Percentiles rank a stretch among this genome's conserved stretches.
phyloP scores from a whole-genome alignment of 2,113 vertebrate species.

The Numenius arquata region DNA sequence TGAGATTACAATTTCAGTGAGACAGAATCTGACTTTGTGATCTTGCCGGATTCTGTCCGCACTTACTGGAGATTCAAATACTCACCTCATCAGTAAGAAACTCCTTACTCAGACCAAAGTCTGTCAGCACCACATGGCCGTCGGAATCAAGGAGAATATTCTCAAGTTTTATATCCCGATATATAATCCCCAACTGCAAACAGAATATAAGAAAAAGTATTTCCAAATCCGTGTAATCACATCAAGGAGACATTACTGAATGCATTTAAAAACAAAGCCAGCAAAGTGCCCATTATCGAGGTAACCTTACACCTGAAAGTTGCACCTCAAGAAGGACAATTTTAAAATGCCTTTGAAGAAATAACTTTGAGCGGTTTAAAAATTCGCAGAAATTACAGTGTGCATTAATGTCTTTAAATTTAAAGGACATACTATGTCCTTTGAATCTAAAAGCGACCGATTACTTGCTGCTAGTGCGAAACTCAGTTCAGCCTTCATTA shows the following conservation, averaged over 20 bases:
- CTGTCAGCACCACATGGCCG: slow-evolving; percentile 96
- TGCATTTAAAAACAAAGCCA: neutral
- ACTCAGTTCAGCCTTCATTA: neutral
- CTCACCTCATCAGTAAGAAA: slow-evolving; percentile 93
- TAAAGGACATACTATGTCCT: neutral
- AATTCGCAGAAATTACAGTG: neutral
- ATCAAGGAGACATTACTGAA: neutral
- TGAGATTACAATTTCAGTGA: neutral
- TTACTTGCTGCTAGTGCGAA: neutral
- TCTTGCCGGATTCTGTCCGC: neutral
- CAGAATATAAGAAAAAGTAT: neutral
- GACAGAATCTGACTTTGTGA: neutral
- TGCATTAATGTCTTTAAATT: neutral
- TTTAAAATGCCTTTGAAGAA: neutral
- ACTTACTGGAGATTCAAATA: slow-evolving; percentile 53
- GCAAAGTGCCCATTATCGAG: neutral
- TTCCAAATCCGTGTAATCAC: neutral
- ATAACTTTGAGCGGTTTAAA: neutral
- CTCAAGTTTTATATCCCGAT: slow-evolving; percentile 97
- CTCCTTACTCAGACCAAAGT: slow-evolving; percentile 98
- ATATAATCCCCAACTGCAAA: slow-evolving; percentile 94
- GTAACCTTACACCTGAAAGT: neutral
- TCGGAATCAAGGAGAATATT: slow-evolving; percentile 95
- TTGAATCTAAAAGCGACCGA: neutral
- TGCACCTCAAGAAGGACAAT: neutral